These are phyloP conservation scores for Heliconius sara DNA, from an alignment of 2,888 invertebrate species.

Conservation along the genomic window DNA sequence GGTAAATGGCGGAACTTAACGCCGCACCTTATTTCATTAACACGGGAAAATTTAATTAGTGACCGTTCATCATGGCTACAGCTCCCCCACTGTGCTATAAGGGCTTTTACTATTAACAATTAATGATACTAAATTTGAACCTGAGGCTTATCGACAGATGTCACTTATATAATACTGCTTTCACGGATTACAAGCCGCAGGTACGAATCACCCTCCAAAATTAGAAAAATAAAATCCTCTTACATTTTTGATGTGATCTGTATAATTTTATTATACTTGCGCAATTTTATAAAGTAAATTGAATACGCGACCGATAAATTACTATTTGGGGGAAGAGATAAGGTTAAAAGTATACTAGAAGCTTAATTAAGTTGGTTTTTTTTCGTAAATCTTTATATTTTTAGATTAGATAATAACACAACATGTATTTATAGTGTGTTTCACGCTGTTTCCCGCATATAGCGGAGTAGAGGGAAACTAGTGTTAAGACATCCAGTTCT, in stretches of 20 bases:
- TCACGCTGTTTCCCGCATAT: not conserved
- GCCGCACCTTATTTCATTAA: not conserved
- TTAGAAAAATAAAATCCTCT: conserved; percentile 67
- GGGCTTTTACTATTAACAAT: not conserved
- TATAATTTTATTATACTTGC: conserved; percentile 79
- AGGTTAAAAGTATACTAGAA: conserved; percentile 38
- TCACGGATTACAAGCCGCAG: conserved; percentile 63
- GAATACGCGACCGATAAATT: conserved; percentile 65
- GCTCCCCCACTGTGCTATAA: too few relatives aligned
- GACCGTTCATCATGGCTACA: too few relatives aligned
- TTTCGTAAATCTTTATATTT: not conserved
- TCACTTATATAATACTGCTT: conserved; percentile 45
- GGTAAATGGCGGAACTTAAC: not conserved
- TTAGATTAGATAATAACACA: not conserved
- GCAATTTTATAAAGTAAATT: conserved; percentile 66
- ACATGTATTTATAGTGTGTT: not conserved
- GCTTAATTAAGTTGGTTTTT: not conserved
- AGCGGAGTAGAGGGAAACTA: not conserved
- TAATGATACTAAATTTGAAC: not conserved
- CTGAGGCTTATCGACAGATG: conserved; percentile 47
- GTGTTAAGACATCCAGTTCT: not conserved
- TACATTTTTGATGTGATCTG: conserved; percentile 63
- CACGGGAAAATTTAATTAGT: not conserved
- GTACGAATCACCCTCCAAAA: conserved; percentile 62
- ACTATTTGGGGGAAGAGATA: conserved; percentile 55